Conservation (phyloP, 2,797 vertebrate species). For the Acridotheres tristis region DNA sequence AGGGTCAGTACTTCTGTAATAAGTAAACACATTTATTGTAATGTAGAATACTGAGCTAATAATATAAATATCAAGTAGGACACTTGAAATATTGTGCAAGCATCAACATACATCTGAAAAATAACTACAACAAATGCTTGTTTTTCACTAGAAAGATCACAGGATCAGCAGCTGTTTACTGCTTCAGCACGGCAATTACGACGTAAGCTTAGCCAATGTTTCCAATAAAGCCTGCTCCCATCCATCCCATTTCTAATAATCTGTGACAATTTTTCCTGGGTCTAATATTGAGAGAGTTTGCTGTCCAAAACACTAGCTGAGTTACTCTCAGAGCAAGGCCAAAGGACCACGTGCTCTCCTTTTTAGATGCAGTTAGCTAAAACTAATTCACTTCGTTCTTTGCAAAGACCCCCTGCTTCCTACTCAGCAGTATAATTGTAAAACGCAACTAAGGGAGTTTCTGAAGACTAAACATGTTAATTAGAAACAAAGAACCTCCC, state of each 20-base stretch:
- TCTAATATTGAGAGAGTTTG: conserved; percentile 19
- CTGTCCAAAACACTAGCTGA: conserved; percentile 30
- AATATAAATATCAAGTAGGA: conserved; percentile 57
- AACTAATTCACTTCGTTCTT: conserved; percentile 16
- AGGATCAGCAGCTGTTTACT: conserved; percentile 68
- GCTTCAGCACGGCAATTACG: conserved; percentile 36
- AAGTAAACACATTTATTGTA: conserved; percentile 61
- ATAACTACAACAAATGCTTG: conserved; percentile 38
- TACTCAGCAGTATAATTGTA: conserved; percentile 29
- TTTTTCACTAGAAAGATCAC: conserved; percentile 54
- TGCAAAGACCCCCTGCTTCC: conserved; percentile 47
- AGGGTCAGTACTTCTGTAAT: conserved; percentile 46
- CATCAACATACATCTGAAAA: conserved; percentile 47
- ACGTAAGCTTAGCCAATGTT: conserved; percentile 37
- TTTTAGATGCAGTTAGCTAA: conserved; percentile 54
- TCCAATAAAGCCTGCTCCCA: conserved; percentile 56
- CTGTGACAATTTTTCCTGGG: conserved; percentile 47
- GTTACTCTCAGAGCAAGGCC: background rate
- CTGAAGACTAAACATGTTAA: conserved; percentile 45
- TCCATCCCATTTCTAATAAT: conserved; percentile 50
- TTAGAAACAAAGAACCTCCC: background rate
- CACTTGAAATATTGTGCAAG: conserved; percentile 38
- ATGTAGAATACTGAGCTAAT: conserved; percentile 51
- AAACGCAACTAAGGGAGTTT: conserved; percentile 7
- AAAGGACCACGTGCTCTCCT: conserved; percentile 36